Percentiles rank a stretch among this genome's conserved stretches.
phyloP scores from a whole-genome alignment of 2,888 invertebrate species.

The Drosophila cognata region DNA sequence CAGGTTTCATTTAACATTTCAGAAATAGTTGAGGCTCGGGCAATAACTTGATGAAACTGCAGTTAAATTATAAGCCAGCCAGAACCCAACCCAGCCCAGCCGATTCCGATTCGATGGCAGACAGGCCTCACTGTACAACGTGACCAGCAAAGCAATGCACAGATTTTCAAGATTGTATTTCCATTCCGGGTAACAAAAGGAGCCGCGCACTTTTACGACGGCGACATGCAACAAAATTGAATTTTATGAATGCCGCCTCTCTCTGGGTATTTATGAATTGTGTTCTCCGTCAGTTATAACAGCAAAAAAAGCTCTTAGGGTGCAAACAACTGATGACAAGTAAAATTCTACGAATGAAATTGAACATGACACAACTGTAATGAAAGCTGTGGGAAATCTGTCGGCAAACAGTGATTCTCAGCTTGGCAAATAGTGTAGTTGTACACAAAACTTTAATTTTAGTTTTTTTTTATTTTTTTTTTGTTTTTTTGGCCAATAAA shows the following conservation, averaged over 20 bases:
- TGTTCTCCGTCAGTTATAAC: constrained; percentile 57
- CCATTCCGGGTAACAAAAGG: constrained; percentile 73
- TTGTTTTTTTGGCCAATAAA: constrained; percentile 46
- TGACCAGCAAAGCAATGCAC: constrained; percentile 78
- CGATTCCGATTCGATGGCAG: constrained; percentile 8
- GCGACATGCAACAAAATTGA: constrained; percentile 80
- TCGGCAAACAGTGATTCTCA: constrained; percentile 43
- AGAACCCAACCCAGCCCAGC: constrained; percentile 18
- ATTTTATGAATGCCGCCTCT: constrained; percentile 71
- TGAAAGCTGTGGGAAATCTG: constrained; percentile 50
- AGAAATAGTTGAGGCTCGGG: constrained; percentile 21
- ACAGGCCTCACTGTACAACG: constrained; percentile 56
- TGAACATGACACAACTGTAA: constrained; percentile 80
- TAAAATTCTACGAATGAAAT: constrained; percentile 65
- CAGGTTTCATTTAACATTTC: constrained; percentile 17
- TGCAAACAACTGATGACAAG: constrained; percentile 67
- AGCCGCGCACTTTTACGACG: constrained; percentile 78
- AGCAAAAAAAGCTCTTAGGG: constrained; percentile 63
- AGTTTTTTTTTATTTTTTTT: too few species aligned
- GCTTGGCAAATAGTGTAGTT: too few species aligned
- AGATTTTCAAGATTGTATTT: constrained; percentile 72
- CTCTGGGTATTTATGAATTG: constrained; percentile 73
- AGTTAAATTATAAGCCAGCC: constrained; percentile 70
- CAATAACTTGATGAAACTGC: constrained; percentile 52
- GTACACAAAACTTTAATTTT: too few species aligned